Conservation (phyloP, 2,888 invertebrate species). For the Hoplodrina blanda region DNA sequence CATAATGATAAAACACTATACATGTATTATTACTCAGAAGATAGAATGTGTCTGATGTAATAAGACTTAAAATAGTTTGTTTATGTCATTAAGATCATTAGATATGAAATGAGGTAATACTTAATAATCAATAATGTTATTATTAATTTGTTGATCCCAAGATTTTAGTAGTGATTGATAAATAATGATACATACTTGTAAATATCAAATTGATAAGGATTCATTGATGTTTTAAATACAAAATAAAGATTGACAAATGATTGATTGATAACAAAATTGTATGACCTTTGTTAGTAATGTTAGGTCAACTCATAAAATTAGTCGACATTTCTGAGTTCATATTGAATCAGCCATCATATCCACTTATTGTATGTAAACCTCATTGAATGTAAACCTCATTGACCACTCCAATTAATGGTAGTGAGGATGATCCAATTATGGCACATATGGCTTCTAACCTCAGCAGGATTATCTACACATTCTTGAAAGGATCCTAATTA, state of each 20-base stretch:
- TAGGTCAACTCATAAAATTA: neutral
- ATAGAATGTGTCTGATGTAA: conserved; percentile 36
- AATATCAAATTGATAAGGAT: conserved; percentile 1
- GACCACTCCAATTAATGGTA: conserved; percentile 29
- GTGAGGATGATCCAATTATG: conserved; percentile 41
- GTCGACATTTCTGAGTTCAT: neutral
- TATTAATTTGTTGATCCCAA: conserved; percentile 15
- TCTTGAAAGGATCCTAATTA: conserved; percentile 19
- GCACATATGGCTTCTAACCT: conserved; percentile 30
- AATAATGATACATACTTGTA: neutral
- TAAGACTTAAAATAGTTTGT: conserved; percentile 47
- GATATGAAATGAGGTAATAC: conserved; percentile 35
- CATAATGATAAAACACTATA: conserved; percentile 17
- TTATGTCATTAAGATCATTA: conserved; percentile 38
- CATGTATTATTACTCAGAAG: neutral
- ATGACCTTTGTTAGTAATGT: neutral
- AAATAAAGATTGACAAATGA: neutral
- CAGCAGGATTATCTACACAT: conserved; percentile 34
- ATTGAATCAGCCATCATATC: conserved; percentile 12
- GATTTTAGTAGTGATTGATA: neutral
- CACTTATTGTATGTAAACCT: conserved; percentile 24
- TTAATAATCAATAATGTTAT: conserved; percentile 11
- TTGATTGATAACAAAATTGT: neutral
- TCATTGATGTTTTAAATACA: neutral
- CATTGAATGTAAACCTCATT: conserved; percentile 32